Evolutionary conservation across 2,797 vertebrate genomes (phyloP).

Genomic region (Rachycentron canadum): DNA sequence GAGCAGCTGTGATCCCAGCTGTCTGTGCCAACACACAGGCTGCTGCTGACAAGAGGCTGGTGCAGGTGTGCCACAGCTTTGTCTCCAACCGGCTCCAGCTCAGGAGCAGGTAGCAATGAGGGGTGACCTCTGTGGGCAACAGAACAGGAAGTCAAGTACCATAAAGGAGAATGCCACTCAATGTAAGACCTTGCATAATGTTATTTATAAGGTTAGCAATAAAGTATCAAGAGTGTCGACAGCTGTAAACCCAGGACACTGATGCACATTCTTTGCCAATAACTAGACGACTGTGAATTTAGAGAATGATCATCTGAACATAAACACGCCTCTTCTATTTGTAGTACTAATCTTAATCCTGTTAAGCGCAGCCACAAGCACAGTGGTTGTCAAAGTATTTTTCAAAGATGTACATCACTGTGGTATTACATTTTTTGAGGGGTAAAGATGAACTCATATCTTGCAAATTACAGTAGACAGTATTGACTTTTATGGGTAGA

Average conservation of each 20-base stretch:
- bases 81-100: slow-evolving; percentile 41
- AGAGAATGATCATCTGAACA: slow-evolving; percentile 45
- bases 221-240: slow-evolving; percentile 38
- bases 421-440: slow-evolving; percentile 6
- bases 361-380: slow-evolving; percentile 32
- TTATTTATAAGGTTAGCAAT: slow-evolving; percentile 56
- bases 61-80: slow-evolving; percentile 56
- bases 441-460: slow-evolving; percentile 4
- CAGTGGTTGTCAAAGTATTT: slow-evolving; percentile 35
- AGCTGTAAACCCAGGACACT: slow-evolving; percentile 27
- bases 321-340: slow-evolving; percentile 47
- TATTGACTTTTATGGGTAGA: slow-evolving; percentile 47
- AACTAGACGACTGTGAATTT: slow-evolving; percentile 75
- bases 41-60: slow-evolving; percentile 48
- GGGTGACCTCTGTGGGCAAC: slow-evolving; percentile 34
- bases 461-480: slow-evolving; percentile 28
- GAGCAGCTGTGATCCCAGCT: slow-evolving; percentile 66
- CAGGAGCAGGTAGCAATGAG: slow-evolving; percentile 50
- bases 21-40: slow-evolving; percentile 24
- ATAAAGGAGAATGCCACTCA: slow-evolving; percentile 80
- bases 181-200: slow-evolving; percentile 48
- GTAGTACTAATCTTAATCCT: slow-evolving; percentile 41
- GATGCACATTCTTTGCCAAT: slow-evolving; percentile 52
- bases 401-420: slow-evolving; percentile 35
- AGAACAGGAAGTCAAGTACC: slow-evolving; percentile 47